A percentile compares a stretch with the other conserved stretches of the same genome.
phyloP scores from a whole-genome alignment of 2,113 vertebrate species.

The Sinosuthora webbiana region DNA sequence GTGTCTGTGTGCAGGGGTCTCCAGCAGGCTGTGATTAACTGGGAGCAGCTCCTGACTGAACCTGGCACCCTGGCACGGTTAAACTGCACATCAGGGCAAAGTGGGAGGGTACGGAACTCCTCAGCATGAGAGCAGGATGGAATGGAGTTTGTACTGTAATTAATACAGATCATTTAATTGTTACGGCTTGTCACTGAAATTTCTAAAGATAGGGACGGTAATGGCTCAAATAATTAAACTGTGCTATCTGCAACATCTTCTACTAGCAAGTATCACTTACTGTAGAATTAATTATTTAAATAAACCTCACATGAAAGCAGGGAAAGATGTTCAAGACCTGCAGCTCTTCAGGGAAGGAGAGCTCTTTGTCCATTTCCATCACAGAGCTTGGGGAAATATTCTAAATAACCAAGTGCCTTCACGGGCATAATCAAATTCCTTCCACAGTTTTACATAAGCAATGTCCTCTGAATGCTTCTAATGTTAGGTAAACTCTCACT shows the following conservation, averaged over 20 bases:
- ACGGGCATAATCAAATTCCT: neutral
- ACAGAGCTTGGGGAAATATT: neutral
- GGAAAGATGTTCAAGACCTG: neutral
- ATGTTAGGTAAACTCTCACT: neutral
- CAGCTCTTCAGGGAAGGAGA: neutral
- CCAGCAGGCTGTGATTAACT: conserved; percentile 35
- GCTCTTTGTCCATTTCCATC: neutral
- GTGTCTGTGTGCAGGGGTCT: neutral
- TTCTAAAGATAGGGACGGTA: neutral
- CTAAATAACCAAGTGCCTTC: neutral
- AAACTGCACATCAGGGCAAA: neutral
- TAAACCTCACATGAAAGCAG: neutral
- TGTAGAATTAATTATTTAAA: neutral
- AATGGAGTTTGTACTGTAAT: conserved; percentile 9
- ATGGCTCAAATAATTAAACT: conserved; percentile 5
- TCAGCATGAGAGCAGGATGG: neutral
- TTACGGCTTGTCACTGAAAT: neutral
- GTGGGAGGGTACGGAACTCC: neutral
- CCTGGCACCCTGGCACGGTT: neutral
- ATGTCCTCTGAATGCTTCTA: neutral
- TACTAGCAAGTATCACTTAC: neutral
- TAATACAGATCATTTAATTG: conserved; percentile 9
- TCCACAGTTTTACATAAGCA: neutral
- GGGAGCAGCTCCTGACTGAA: neutral
- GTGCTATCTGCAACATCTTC: neutral